Percentiles rank a stretch among this genome's conserved stretches.
phyloP scores from a whole-genome alignment of 2,797 vertebrate genomes.

The Oreochromis mossambicus region DNA sequence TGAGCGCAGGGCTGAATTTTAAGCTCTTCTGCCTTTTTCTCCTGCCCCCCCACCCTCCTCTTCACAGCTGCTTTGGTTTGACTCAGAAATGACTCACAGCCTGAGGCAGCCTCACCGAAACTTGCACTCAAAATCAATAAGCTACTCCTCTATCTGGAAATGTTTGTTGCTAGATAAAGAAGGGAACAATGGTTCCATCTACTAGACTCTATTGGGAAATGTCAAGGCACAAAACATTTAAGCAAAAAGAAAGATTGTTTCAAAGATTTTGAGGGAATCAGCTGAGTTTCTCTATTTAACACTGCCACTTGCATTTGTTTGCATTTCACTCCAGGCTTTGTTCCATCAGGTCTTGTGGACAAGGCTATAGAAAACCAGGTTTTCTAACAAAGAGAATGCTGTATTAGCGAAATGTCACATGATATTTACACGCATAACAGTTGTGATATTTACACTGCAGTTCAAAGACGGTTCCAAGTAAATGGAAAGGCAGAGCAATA shows the following conservation, averaged over 20 bases:
- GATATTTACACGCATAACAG: not conserved
- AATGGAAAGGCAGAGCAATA: not conserved
- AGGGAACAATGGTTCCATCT: not conserved
- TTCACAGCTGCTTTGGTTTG: slow-evolving; percentile 4
- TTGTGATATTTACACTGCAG: not conserved
- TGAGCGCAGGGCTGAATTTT: not conserved
- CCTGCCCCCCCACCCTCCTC: not conserved
- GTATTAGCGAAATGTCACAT: not conserved
- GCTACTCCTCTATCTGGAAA: slow-evolving; percentile 21
- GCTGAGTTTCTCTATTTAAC: not conserved
- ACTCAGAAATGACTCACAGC: slow-evolving; percentile 43
- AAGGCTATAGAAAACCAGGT: not conserved
- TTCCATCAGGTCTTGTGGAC: not conserved
- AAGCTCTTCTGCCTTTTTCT: not conserved
- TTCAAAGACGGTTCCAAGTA: not conserved
- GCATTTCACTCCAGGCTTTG: not conserved
- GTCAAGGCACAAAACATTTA: not conserved
- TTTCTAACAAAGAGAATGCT: not conserved
- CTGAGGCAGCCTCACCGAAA: slow-evolving; percentile 21
- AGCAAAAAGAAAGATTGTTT: not conserved
- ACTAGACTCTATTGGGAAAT: not conserved
- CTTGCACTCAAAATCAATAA: slow-evolving; percentile 44
- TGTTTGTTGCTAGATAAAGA: slow-evolving; percentile 22
- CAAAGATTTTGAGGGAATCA: not conserved
- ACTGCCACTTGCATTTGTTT: not conserved